Evolutionary conservation across 2,113 vertebrate species (phyloP).

Genomic region (Jaculus jaculus): DNA sequence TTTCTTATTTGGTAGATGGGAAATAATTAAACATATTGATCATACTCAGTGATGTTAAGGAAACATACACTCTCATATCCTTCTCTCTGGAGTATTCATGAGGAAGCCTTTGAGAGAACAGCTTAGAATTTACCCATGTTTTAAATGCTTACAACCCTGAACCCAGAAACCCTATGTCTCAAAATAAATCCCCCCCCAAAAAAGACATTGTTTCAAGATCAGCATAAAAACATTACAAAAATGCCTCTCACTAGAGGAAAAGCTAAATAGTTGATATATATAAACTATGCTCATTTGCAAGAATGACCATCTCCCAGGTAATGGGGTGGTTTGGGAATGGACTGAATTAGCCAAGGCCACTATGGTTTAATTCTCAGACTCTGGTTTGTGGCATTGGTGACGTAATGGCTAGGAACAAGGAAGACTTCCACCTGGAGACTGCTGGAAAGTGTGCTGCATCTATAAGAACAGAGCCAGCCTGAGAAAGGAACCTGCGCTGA

Average conservation of each 20-base stretch:
- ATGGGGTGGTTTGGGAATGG: background rate
- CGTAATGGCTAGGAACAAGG: background rate
- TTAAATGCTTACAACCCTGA: background rate
- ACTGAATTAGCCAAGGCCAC: background rate
- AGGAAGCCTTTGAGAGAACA: background rate
- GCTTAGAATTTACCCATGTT: background rate
- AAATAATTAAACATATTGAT: conserved; percentile 63
- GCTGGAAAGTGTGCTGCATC: background rate
- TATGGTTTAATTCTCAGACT: background rate
- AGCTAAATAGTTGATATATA: background rate
- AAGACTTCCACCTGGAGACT: background rate
- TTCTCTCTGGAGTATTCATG: background rate
- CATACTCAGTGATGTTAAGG: background rate
- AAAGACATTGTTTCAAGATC: conserved; percentile 26
- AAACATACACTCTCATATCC: background rate
- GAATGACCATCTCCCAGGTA: background rate
- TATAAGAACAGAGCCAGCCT: background rate
- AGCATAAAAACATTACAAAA: background rate
- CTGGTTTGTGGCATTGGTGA: background rate
- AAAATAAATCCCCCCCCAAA: background rate
- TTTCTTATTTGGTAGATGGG: conserved; percentile 23
- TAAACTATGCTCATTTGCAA: conserved; percentile 11
- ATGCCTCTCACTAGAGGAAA: background rate
- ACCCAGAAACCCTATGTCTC: conserved; percentile 22
- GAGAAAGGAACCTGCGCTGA: background rate